Percentiles rank a stretch among this genome's conserved stretches.
These are phyloP conservation scores for Caenorhabditis imperialis DNA, from an alignment of 2,888 invertebrate genomes.

Conservation along the genomic window DNA sequence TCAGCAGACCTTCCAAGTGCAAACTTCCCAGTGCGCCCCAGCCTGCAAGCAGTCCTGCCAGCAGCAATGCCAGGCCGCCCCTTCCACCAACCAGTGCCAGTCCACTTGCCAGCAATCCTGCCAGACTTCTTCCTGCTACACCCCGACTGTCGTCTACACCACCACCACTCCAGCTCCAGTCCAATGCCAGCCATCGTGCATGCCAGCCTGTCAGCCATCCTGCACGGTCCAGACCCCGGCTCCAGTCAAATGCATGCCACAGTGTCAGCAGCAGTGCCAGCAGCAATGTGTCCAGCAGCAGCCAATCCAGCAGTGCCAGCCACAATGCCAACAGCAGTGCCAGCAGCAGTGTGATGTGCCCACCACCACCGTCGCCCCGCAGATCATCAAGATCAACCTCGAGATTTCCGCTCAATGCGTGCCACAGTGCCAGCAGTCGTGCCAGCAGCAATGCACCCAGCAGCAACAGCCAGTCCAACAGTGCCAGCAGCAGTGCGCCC, in stretches of 20 bases:
- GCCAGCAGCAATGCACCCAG: constrained; percentile 46
- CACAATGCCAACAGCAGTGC: constrained; percentile 57
- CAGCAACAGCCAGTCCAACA: constrained; percentile 50
- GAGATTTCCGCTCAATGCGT: constrained; percentile 50
- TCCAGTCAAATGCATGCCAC: constrained; percentile 40
- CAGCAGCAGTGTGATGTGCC: constrained; percentile 34
- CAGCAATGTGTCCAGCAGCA: constrained; percentile 48
- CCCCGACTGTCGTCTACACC: constrained; percentile 26
- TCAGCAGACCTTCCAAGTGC: constrained; percentile 50
- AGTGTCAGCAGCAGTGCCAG: constrained; percentile 31
- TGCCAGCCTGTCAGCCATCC: constrained; percentile 43
- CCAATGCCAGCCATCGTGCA: constrained; percentile 37
- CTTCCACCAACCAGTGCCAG: constrained; percentile 51
- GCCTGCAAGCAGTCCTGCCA: constrained; percentile 62
- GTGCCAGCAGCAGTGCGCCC: constrained; percentile 41
- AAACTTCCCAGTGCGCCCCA: constrained; percentile 59
- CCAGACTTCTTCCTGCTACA: constrained; percentile 36
- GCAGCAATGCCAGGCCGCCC: constrained; percentile 53
- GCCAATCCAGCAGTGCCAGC: constrained; percentile 43
- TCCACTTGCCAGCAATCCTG: constrained; percentile 56
- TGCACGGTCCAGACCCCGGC: constrained; percentile 34
- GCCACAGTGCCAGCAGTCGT: constrained; percentile 54
- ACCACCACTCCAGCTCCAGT: constrained; percentile 39
- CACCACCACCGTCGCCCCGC: constrained; percentile 45
- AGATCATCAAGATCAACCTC: constrained; percentile 41